These are phyloP conservation scores for Reinhardtius hippoglossoides DNA, from an alignment of 2,113 vertebrate species.

Conservation along the genomic window DNA sequence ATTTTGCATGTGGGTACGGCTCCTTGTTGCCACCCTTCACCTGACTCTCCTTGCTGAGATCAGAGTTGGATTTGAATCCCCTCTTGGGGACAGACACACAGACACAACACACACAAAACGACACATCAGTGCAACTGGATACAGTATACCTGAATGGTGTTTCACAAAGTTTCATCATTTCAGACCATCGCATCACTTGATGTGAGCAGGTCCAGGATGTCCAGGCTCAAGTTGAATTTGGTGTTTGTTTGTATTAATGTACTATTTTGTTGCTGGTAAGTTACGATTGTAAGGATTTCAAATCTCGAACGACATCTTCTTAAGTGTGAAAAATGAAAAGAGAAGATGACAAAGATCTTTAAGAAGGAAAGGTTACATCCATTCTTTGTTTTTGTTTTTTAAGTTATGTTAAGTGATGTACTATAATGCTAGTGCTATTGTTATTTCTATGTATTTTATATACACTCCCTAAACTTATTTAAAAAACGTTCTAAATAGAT, in stretches of 20 bases:
- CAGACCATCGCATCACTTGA: constrained; percentile 51
- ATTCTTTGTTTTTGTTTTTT: background rate
- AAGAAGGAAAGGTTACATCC: background rate
- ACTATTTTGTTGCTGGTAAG: constrained; percentile 5
- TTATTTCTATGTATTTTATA: too few relatives aligned
- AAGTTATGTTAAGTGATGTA: too few relatives aligned
- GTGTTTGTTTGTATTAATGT: constrained; percentile 40
- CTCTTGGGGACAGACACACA: constrained; percentile 40
- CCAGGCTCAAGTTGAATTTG: constrained; percentile 37
- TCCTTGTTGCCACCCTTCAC: constrained; percentile 62
- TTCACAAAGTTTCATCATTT: constrained; percentile 74
- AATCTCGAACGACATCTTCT: background rate
- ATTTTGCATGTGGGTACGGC: constrained; percentile 77
- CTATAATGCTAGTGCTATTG: too few relatives aligned
- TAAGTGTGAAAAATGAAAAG: background rate
- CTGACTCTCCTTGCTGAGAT: constrained; percentile 58
- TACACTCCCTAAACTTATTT: too few relatives aligned
- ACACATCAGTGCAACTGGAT: constrained; percentile 60
- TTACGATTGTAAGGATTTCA: constrained; percentile 3
- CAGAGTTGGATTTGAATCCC: constrained; percentile 67
- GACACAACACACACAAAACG: constrained; percentile 22
- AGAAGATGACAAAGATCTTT: background rate
- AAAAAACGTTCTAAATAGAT: too few relatives aligned
- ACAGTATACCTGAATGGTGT: constrained; percentile 65
- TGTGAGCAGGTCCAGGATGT: constrained; percentile 54